phyloP scores from a whole-genome alignment of 1,140 invertebrate genomes.

The Leptinotarsa defecta region DNA sequence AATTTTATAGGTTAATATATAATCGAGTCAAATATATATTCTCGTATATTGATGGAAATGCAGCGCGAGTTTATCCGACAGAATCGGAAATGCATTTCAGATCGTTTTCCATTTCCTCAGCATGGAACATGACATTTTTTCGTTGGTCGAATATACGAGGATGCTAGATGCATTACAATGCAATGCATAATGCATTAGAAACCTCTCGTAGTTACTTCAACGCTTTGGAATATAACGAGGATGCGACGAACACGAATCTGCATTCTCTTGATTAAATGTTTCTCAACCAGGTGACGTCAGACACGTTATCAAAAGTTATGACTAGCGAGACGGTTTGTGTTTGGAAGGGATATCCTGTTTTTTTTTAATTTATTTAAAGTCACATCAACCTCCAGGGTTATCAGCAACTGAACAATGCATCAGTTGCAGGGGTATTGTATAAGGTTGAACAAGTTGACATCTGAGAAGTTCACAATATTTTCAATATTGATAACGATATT shows the following conservation, averaged over 20 bases:
- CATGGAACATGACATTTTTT: constrained; percentile 6
- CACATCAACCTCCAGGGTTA: too few species aligned
- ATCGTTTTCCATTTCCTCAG: background rate
- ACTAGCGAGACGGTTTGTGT: too few species aligned
- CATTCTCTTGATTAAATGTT: background rate
- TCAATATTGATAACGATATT: background rate
- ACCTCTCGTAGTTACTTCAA: background rate
- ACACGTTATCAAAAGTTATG: too few species aligned
- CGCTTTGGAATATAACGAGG: background rate
- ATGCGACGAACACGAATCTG: background rate
- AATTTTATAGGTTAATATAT: background rate
- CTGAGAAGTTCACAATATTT: background rate
- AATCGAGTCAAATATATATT: background rate
- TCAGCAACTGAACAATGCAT: too few species aligned
- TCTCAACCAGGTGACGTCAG: background rate
- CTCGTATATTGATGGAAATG: background rate
- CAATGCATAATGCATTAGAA: constrained; percentile 4
- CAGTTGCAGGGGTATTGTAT: too few species aligned
- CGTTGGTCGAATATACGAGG: background rate
- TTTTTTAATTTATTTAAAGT: too few species aligned
- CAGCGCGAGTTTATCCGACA: background rate
- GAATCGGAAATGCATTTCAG: constrained; percentile 4
- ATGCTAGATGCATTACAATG: constrained; percentile 2
- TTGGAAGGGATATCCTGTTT: too few species aligned
- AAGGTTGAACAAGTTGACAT: too few species aligned